Conservation (phyloP, 2,797 vertebrate species). For the Pseudochirops corinnae region DNA sequence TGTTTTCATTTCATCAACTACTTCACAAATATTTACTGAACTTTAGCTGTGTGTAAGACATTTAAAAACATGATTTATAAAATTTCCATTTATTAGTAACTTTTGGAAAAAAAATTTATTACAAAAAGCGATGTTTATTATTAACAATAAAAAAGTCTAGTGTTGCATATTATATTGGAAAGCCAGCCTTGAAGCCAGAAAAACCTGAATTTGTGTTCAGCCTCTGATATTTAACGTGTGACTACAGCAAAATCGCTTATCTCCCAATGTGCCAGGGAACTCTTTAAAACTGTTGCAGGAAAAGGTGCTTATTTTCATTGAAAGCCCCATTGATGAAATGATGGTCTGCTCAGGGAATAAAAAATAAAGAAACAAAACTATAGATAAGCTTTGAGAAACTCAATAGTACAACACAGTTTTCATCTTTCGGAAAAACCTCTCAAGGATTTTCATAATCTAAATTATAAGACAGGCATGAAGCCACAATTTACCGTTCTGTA, state of each 20-base stretch:
- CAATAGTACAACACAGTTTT: not conserved
- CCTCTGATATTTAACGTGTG: not conserved
- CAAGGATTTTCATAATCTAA: not conserved
- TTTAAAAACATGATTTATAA: not conserved
- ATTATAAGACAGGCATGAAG: not conserved
- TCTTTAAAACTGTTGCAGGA: not conserved
- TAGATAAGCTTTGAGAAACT: not conserved
- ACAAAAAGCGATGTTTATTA: not conserved
- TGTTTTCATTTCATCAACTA: not conserved
- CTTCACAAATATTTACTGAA: not conserved
- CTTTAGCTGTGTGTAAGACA: not conserved
- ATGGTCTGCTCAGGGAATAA: not conserved
- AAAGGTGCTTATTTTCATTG: not conserved
- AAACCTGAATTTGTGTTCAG: not conserved
- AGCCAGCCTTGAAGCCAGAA: not conserved
- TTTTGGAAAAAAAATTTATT: not conserved
- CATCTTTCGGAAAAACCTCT: not conserved
- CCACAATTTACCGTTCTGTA: not conserved
- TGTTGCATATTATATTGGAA: not conserved
- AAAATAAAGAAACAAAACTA: not conserved
- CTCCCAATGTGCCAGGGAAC: not conserved
- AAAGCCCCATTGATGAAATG: not conserved
- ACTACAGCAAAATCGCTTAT: not conserved
- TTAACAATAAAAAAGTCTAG: not conserved
- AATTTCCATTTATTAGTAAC: not conserved